Evolutionary conservation across 2,113 vertebrate species (phyloP).

Genomic region (Martes martes): DNA sequence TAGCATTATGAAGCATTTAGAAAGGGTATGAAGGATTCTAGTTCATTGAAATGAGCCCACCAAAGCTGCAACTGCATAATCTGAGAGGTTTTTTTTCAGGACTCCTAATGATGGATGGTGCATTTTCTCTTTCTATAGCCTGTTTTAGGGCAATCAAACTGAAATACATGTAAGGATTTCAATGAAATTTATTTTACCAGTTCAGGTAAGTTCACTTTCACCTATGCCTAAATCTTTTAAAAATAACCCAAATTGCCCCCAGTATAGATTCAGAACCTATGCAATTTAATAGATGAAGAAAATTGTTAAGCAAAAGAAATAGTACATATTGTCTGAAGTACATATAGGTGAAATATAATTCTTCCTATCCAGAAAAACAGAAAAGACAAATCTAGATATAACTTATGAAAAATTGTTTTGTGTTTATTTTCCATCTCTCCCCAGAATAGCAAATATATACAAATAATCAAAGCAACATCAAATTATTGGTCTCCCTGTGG

Average conservation of each 20-base stretch:
- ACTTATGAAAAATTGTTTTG: background rate
- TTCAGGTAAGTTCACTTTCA: background rate
- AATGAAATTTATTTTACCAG: background rate
- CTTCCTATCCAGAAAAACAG: background rate
- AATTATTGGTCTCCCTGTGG: background rate
- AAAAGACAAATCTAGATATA: background rate
- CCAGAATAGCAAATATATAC: background rate
- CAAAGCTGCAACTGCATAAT: background rate
- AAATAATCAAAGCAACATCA: background rate
- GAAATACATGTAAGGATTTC: background rate
- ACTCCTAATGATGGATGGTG: background rate
- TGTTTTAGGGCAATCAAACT: background rate
- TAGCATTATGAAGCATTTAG: background rate
- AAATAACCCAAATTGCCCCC: background rate
- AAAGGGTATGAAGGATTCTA: background rate
- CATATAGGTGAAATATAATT: background rate
- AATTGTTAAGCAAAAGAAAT: conserved; percentile 14
- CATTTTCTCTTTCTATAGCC: background rate
- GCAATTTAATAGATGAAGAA: background rate
- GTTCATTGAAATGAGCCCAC: background rate
- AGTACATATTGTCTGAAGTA: background rate
- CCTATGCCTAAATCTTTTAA: background rate
- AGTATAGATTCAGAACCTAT: background rate
- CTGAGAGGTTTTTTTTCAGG: background rate
- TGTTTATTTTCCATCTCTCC: background rate